Evolutionary conservation across 2,113 vertebrate species (phyloP).

Genomic region (Coturnix japonica): DNA sequence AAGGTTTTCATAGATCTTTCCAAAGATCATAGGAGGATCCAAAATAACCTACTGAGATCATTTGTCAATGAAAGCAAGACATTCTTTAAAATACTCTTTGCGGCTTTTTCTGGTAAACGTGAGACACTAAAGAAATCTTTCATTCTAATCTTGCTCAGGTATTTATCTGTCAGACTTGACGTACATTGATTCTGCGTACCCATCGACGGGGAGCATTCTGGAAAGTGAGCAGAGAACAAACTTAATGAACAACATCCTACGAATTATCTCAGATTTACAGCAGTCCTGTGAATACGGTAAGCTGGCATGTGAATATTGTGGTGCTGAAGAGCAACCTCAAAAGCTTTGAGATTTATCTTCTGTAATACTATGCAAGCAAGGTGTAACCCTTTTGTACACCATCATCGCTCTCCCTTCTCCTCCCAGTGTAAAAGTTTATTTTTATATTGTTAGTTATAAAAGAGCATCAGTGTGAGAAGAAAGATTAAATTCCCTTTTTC

Average conservation of each 20-base stretch:
- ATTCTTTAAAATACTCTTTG: background rate
- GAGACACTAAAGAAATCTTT: background rate
- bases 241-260: slow-evolving; percentile 98
- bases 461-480: background rate
- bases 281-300: slow-evolving; percentile 96
- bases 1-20: background rate
- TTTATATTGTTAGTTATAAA: background rate
- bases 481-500: background rate
- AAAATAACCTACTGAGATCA: background rate
- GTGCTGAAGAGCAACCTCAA: background rate
- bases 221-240: slow-evolving; percentile 98
- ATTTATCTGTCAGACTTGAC: slow-evolving; percentile 98
- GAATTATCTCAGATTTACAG: slow-evolving; percentile 98
- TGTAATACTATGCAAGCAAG: background rate
- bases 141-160: slow-evolving; percentile 78
- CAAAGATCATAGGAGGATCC: background rate
- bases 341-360: background rate
- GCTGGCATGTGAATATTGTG: background rate
- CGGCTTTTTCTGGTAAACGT: background rate
- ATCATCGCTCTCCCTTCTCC: background rate
- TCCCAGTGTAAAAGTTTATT: background rate
- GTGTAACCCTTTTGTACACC: background rate
- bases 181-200: slow-evolving; percentile 97
- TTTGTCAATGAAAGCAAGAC: background rate
- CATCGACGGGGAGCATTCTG: slow-evolving; percentile 97